These are phyloP conservation scores for Microplitis manilae DNA, from an alignment of 2,888 invertebrate genomes.

Conservation along the genomic window DNA sequence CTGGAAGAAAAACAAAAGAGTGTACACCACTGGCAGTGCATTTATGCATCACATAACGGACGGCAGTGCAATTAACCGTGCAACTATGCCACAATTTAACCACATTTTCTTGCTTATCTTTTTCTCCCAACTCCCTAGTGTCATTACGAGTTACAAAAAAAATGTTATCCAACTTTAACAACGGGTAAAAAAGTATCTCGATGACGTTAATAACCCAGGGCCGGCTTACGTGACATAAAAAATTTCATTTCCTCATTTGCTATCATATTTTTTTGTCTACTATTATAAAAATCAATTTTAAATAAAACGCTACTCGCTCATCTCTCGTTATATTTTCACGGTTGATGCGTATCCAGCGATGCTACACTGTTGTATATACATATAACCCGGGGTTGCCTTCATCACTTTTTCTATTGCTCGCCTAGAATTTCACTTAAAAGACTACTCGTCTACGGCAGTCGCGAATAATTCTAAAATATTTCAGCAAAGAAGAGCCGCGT, in stretches of 20 bases:
- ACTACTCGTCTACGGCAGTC: background rate
- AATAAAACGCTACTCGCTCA: background rate
- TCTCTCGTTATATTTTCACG: constrained; percentile 33
- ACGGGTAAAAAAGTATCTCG: background rate
- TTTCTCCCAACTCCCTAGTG: background rate
- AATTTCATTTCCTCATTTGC: constrained; percentile 11
- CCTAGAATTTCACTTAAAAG: constrained; percentile 1
- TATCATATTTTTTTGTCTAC: background rate
- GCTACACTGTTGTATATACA: background rate
- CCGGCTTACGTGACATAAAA: constrained; percentile 13
- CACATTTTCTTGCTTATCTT: constrained; percentile 1
- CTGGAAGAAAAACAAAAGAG: constrained; percentile 11
- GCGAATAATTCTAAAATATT: constrained; percentile 31
- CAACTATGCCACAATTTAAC: background rate
- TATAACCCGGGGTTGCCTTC: background rate
- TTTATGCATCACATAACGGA: constrained; percentile 21
- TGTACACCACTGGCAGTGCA: constrained; percentile 2
- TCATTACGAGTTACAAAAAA: constrained; percentile 10
- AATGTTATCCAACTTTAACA: background rate
- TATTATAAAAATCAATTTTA: background rate
- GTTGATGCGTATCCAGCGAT: constrained; percentile 5
- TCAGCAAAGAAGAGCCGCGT: constrained; percentile 6
- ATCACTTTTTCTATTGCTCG: background rate
- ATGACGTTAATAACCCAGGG: background rate
- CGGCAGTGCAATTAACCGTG: constrained; percentile 8